Base-by-base conservation (phyloP, 2,888 invertebrate genomes). In the Caenorhabditis afra region DNA sequence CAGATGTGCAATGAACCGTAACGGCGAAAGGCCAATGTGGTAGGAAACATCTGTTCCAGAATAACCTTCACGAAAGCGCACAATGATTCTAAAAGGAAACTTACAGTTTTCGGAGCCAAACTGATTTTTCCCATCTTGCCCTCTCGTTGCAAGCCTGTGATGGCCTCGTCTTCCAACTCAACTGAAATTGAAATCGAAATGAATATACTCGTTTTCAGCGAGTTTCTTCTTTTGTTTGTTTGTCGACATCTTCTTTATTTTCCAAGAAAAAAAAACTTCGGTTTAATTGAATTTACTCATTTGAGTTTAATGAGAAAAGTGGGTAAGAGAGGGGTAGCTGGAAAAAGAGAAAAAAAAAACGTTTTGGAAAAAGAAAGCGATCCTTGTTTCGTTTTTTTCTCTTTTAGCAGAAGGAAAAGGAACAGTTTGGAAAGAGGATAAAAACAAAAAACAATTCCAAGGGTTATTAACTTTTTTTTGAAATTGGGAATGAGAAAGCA, bases 91-190 rank as follows among this genome's bases (percentile, higher is more conserved):
- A 16, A 45, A 16, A 16, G 18, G 14, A 45, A 49, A 64, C 64
- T 64, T 10, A 64, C 64, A 10, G 64, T 64, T 52, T 39, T 64
- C 7, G 64, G 64, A 8, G 64, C 41, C 20, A 37, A 1, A 37
- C 35, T 62, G 5, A 18, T 35, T 22, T 37, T 23, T 3, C 14
- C 20, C 52, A 52, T 64, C 0, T 39, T 35, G 1, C 16, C 20
- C 22, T 39, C 39, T 35, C 39, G 50, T 12, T 37, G 23, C 23
- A 39, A 5, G 8, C 29, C 11, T 3, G 3, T 8, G 12, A 62
- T 35, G 14, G 1, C 50, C 7, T 41, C 50, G 14, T 50, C 41
- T 47, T 16, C 35, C n/a, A 16, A 35, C 50, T 35, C 61, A 16
- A 22, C 49, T 49, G 61, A 49, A 62, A 37, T 41, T 11, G 22